Conservation (phyloP, 2,888 invertebrate species). For the Branchellion lobata region DNA sequence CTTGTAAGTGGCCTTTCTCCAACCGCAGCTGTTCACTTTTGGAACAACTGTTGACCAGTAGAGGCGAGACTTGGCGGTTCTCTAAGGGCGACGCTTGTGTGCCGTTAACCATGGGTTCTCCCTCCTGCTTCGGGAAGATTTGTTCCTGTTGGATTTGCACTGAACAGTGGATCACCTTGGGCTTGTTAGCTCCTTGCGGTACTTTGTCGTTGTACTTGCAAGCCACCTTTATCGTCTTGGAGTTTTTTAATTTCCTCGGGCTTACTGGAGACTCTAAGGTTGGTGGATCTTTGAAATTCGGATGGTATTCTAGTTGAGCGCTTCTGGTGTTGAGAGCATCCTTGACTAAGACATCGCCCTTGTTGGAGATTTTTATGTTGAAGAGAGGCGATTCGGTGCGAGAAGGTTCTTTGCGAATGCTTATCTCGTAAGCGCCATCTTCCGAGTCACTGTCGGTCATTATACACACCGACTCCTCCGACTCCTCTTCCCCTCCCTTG, state of each 20-base stretch:
- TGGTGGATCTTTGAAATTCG: background rate
- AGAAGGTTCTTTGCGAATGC: background rate
- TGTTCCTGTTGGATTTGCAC: conserved; percentile 4
- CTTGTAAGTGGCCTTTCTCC: background rate
- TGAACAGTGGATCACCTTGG: background rate
- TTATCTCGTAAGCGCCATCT: background rate
- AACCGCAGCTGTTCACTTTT: background rate
- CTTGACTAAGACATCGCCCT: background rate
- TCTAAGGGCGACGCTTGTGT: background rate
- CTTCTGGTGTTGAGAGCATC: background rate
- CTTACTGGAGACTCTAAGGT: background rate
- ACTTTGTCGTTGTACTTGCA: background rate
- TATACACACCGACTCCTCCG: background rate
- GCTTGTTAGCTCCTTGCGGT: background rate
- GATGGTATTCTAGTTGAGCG: background rate
- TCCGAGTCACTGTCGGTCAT: background rate
- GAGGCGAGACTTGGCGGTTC: background rate
- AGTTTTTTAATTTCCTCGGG: background rate
- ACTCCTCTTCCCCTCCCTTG: background rate
- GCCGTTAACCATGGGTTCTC: background rate
- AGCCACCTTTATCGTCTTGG: background rate
- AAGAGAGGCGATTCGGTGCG: background rate
- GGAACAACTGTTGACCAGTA: background rate
- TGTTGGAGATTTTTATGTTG: background rate
- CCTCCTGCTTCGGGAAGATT: background rate